Conservation (phyloP, 2,113 vertebrate species). For the Antigone vipio region DNA sequence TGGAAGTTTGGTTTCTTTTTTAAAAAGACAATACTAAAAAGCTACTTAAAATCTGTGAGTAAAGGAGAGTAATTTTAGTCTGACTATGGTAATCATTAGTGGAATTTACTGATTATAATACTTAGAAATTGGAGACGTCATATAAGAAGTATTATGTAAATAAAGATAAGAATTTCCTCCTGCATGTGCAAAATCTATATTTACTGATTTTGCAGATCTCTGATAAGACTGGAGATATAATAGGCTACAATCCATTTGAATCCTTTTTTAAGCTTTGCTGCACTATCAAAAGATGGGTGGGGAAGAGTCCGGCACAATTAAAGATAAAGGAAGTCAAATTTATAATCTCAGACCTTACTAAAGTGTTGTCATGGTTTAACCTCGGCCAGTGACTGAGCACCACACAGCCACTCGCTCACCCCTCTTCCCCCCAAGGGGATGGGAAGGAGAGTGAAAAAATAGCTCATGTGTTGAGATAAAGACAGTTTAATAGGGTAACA, state of each 20-base stretch:
- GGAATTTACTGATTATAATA: not conserved
- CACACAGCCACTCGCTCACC: no score
- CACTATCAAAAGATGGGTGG: not conserved
- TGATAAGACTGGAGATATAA: not conserved
- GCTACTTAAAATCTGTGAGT: not conserved
- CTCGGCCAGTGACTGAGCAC: no score
- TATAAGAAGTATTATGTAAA: not conserved
- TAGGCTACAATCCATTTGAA: not conserved
- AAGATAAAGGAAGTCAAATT: not conserved
- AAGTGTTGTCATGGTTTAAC: not conserved
- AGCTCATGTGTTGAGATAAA: no score
- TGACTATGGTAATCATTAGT: not conserved
- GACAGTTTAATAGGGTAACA: no score
- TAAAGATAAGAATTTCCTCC: not conserved
- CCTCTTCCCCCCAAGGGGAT: no score
- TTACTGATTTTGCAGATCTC: not conserved
- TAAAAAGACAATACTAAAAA: not conserved
- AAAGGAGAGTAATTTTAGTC: not conserved
- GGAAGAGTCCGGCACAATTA: not conserved
- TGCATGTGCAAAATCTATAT: not conserved
- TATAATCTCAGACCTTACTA: not conserved
- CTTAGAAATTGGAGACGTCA: not conserved
- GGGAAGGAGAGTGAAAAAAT: no score
- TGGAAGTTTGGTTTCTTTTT: not conserved
- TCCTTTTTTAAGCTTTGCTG: not conserved